A percentile compares a stretch with the other conserved stretches of the same genome.
Evolutionary conservation across 2,888 invertebrate species (phyloP).

Genomic region (Lingula anatina): DNA sequence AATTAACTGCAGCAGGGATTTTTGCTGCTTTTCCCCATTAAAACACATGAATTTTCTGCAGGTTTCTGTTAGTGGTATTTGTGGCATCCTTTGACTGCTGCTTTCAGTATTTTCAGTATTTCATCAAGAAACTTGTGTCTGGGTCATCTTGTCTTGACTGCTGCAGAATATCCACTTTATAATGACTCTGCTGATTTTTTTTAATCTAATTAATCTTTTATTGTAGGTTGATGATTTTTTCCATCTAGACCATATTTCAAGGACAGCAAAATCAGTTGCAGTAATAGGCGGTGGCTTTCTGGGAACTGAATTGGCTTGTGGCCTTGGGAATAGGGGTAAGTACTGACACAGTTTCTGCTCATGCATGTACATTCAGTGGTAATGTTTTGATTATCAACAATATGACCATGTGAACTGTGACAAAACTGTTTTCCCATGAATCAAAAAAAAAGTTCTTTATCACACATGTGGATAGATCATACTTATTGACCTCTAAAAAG

Average conservation of each 20-base stretch:
- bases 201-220: constrained; percentile 5
- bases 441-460: no score
- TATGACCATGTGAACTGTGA: not conserved
- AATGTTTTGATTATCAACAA: not conserved
- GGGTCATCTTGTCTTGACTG: no score
- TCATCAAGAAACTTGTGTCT: no score
- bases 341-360: constrained; percentile 1
- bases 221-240: constrained; percentile 62
- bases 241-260: constrained; percentile 60
- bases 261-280: constrained; percentile 63
- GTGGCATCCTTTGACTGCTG: no score
- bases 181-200: no score
- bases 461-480: no score
- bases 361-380: no score
- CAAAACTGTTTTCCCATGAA: not conserved
- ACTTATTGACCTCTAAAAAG: no score
- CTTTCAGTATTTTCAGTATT: no score
- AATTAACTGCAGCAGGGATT: not conserved
- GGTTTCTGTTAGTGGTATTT: no score
- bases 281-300: constrained; percentile 90
- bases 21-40: not conserved
- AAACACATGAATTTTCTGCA: no score
- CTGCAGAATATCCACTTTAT: no score
- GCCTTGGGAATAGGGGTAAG: constrained; percentile 67
- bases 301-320: constrained; percentile 87